A percentile compares a stretch with the other conserved stretches of the same genome.
These are phyloP conservation scores for Lasius platythorax DNA, from an alignment of 2,888 invertebrate genomes.

Conservation along the genomic window DNA sequence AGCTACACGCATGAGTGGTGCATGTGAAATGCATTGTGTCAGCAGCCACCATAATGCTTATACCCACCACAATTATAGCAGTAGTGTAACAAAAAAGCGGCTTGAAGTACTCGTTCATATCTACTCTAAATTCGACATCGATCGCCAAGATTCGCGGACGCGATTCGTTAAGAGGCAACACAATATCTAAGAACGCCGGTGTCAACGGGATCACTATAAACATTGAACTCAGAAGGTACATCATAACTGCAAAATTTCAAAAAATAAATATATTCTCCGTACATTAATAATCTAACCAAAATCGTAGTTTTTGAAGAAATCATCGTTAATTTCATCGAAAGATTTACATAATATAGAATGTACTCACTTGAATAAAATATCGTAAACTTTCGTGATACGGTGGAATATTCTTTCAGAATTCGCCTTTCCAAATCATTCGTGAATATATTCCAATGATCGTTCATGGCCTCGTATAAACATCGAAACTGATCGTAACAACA, in stretches of 20 bases:
- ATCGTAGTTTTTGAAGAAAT: neutral
- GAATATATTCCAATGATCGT: constrained; percentile 36
- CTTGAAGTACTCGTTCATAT: neutral
- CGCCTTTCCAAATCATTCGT: constrained; percentile 4
- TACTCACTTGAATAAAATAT: constrained; percentile 36
- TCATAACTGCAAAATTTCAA: constrained; percentile 14
- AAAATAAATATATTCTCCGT: neutral
- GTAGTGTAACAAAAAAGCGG: neutral
- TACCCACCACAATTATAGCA: neutral
- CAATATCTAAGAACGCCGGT: constrained; percentile 4
- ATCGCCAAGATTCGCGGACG: constrained; percentile 27
- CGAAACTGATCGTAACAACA: constrained; percentile 5
- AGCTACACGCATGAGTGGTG: constrained; percentile 31
- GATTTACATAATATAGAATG: neutral
- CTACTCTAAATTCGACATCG: constrained; percentile 6
- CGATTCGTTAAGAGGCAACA: constrained; percentile 31
- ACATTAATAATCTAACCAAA: neutral
- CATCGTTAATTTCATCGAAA: neutral
- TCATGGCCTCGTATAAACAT: constrained; percentile 20
- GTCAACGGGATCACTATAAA: constrained; percentile 14
- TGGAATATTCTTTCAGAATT: constrained; percentile 18
- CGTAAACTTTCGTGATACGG: constrained; percentile 14
- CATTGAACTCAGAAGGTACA: constrained; percentile 2
- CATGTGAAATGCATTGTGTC: constrained; percentile 22
- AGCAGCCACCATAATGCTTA: constrained; percentile 15